phyloP scores from a whole-genome alignment of 2,888 invertebrate species.

The Trichogramma dendrolimi region DNA sequence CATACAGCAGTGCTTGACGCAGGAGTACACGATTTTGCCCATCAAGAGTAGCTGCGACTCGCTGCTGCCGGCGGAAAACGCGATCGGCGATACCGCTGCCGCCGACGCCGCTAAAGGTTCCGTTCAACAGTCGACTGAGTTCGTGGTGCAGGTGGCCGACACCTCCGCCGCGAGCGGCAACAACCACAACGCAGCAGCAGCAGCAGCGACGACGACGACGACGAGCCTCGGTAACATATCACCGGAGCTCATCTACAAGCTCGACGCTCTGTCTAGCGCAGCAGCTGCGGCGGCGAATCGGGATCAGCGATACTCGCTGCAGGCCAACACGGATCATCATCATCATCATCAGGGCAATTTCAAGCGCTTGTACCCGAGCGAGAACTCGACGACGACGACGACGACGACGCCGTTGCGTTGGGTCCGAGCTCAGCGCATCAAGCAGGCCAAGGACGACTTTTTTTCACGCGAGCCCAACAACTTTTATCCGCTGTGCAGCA shows the following conservation, averaged over 20 bases:
- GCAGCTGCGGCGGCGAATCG: conserved; percentile 25
- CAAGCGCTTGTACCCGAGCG: conserved; percentile 22
- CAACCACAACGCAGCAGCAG: not conserved
- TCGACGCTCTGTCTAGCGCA: conserved; percentile 34
- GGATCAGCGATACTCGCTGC: not conserved
- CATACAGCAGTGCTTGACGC: conserved; percentile 14
- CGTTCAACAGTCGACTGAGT: not conserved
- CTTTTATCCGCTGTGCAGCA: conserved; percentile 23
- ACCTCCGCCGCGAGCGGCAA: not conserved
- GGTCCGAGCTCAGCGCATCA: conserved; percentile 60
- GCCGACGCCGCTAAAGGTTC: not conserved
- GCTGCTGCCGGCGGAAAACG: not conserved
- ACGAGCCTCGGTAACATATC: conserved; percentile 23
- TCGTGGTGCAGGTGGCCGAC: not conserved
- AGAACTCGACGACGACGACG: conserved; percentile 32
- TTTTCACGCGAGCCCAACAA: conserved; percentile 51
- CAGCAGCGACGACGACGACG: not conserved
- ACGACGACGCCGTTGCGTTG: conserved; percentile 37
- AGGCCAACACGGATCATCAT: not conserved
- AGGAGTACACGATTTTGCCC: conserved; percentile 12
- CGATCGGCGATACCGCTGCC: not conserved
- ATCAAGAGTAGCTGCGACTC: not conserved
- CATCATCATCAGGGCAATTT: not conserved
- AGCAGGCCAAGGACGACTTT: conserved; percentile 71
- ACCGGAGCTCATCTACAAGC: conserved; percentile 37